Evolutionary conservation across 2,888 invertebrate species (phyloP).

Genomic region (Conops quadrifasciatus): DNA sequence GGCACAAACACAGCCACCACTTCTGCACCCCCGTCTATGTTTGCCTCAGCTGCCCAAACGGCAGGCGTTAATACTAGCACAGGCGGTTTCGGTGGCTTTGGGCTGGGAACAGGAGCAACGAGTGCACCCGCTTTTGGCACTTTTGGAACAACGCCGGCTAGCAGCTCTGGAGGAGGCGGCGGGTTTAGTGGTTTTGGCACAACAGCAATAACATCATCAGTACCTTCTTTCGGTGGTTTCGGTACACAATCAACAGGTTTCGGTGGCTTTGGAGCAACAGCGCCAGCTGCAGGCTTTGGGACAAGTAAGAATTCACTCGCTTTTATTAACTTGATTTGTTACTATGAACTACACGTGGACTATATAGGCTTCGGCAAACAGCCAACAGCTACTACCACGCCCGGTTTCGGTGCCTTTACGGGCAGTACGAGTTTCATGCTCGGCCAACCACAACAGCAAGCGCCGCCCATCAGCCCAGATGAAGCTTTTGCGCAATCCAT

Average conservation of each 20-base stretch:
- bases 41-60: conserved; percentile 44
- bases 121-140: conserved; percentile 65
- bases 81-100: conserved; percentile 57
- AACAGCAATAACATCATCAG: conserved; percentile 60
- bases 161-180: conserved; percentile 21
- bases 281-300: conserved; percentile 62
- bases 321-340: conserved; percentile 18
- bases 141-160: conserved; percentile 60
- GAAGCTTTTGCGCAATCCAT: conserved; percentile 79
- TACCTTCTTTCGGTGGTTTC: conserved; percentile 65
- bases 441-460: conserved; percentile 65
- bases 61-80: conserved; percentile 41
- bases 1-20: conserved; percentile 49
- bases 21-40: conserved; percentile 52
- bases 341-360: conserved; percentile 17
- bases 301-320: conserved; percentile 46
- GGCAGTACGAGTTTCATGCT: conserved; percentile 66
- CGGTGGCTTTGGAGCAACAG: conserved; percentile 60
- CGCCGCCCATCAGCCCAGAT: conserved; percentile 70
- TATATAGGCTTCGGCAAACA: conserved; percentile 59
- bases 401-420: conserved; percentile 68
- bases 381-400: conserved; percentile 54
- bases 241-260: conserved; percentile 64
- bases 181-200: conserved; percentile 65
- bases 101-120: conserved; percentile 54